A percentile compares a stretch with the other conserved stretches of the same genome.
Conservation (phyloP, 2,797 vertebrate genomes). For the Dermochelys coriacea region DNA sequence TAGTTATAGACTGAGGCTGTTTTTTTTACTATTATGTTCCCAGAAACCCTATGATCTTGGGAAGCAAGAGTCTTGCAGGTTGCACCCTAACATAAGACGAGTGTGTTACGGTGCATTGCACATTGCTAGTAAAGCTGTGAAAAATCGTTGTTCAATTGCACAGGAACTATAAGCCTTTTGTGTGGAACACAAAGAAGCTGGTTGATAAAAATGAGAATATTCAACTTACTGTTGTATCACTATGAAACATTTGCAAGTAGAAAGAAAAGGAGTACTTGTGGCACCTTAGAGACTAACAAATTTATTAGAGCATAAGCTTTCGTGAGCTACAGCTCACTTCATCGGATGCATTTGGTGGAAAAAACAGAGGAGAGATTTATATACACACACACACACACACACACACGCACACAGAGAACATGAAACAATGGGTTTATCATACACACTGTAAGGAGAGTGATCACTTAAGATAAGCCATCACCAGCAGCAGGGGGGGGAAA, state of each 20-base stretch:
- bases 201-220: not conserved
- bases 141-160: not conserved
- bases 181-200: not conserved
- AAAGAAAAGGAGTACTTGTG: too few relatives aligned
- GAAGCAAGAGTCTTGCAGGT: not conserved
- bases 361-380: too few relatives aligned
- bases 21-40: not conserved
- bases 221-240: not conserved
- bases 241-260: not conserved
- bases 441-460: too few relatives aligned
- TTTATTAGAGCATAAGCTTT: too few relatives aligned
- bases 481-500: too few relatives aligned
- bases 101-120: fast-evolving
- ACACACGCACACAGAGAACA: too few relatives aligned
- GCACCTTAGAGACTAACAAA: too few relatives aligned
- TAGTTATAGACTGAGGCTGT: not conserved
- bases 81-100: not conserved
- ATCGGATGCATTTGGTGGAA: too few relatives aligned
- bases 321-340: too few relatives aligned
- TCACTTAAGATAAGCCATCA: too few relatives aligned
- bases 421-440: too few relatives aligned
- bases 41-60: not conserved
- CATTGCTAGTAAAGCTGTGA: not conserved
- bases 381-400: too few relatives aligned
- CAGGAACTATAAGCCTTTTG: not conserved